These are phyloP conservation scores for Rhinoraja longicauda DNA, from an alignment of 2,797 vertebrate genomes.

Conservation along the genomic window DNA sequence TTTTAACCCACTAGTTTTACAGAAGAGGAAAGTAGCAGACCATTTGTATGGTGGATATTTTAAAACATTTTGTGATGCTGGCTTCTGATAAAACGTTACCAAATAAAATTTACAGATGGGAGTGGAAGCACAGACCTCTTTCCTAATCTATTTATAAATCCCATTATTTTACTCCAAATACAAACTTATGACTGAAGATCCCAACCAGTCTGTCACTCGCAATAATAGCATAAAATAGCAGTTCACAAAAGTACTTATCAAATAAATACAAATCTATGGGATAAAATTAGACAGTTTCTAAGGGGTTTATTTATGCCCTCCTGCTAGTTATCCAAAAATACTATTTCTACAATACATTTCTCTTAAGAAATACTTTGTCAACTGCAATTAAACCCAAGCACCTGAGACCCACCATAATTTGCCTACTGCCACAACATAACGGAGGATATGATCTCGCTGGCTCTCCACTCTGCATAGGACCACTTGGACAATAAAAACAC, in stretches of 20 bases:
- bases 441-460: too few relatives aligned
- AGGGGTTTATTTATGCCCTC: background rate
- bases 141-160: background rate
- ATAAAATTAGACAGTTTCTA: background rate
- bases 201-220: background rate
- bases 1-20: too few relatives aligned
- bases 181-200: background rate
- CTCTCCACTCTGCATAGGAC: too few relatives aligned
- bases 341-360: background rate
- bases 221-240: background rate
- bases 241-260: background rate
- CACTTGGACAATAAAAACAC: too few relatives aligned
- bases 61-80: too few relatives aligned
- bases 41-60: too few relatives aligned
- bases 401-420: too few relatives aligned
- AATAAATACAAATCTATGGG: background rate
- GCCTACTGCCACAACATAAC: too few relatives aligned
- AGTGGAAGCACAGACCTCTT: background rate
- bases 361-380: background rate
- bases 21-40: too few relatives aligned
- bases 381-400: background rate
- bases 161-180: background rate
- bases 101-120: background rate
- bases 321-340: background rate
- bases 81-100: too few relatives aligned